These are phyloP conservation scores for Melieria crassipennis DNA, from an alignment of 2,888 invertebrate species.

Conservation along the genomic window DNA sequence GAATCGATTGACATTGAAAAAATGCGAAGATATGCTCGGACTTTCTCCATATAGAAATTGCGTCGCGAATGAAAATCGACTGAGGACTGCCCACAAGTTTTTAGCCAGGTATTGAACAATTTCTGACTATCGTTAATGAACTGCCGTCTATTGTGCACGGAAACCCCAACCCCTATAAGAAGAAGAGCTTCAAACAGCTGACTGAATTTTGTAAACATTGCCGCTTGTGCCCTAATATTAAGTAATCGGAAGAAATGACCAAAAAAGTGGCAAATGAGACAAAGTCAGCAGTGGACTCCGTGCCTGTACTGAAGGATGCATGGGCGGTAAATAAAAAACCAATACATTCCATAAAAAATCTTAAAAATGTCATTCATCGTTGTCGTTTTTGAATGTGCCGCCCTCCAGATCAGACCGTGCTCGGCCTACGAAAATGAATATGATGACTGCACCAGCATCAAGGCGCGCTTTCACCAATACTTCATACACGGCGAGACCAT, in stretches of 20 bases:
- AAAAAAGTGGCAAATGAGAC: slow-evolving; percentile 3
- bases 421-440: slow-evolving; percentile 84
- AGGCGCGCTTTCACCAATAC: slow-evolving; percentile 84
- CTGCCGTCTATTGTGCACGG: no score
- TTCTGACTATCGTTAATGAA: no score
- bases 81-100: no score
- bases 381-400: slow-evolving; percentile 22
- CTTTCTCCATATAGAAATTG: no score
- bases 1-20: no score
- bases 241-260: slow-evolving; percentile 15
- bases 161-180: background rate
- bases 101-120: no score
- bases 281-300: background rate
- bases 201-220: background rate
- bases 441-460: slow-evolving; percentile 79
- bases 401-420: slow-evolving; percentile 79
- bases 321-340: slow-evolving; percentile 54
- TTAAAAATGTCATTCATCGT: background rate
- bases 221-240: slow-evolving; percentile 7
- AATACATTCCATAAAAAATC: background rate
- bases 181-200: slow-evolving; percentile 8
- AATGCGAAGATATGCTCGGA: no score
- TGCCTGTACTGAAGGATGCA: slow-evolving; percentile 45
- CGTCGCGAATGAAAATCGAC: no score
- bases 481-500: slow-evolving; percentile 78